Conservation (phyloP, 2,888 invertebrate species). For the Meiosimyza platycephala region DNA sequence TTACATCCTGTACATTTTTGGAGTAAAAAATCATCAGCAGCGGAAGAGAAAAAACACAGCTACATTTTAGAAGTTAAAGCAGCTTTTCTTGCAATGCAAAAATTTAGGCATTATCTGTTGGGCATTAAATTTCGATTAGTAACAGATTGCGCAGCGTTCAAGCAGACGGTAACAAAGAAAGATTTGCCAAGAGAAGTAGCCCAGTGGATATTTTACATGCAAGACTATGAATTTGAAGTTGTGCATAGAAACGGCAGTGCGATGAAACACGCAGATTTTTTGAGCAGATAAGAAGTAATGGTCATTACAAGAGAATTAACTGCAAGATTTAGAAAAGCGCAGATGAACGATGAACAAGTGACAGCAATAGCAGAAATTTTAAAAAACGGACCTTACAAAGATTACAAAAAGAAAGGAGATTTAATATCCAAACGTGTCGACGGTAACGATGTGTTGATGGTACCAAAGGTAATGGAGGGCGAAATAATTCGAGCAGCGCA, state of each 20-base stretch:
- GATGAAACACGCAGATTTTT: constrained; percentile 18
- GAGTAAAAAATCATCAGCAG: constrained; percentile 13
- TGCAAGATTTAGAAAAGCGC: too few species aligned
- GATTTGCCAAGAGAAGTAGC: constrained; percentile 8
- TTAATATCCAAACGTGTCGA: neutral
- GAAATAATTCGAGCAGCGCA: constrained; percentile 12
- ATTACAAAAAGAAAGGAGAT: neutral
- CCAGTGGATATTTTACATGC: constrained; percentile 15
- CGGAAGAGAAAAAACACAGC: constrained; percentile 13
- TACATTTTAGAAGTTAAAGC: constrained; percentile 12
- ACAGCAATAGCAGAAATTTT: neutral
- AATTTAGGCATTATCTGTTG: constrained; percentile 8
- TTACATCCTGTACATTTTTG: constrained; percentile 6
- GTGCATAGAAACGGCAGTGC: neutral
- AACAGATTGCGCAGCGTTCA: constrained; percentile 16
- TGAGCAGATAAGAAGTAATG: constrained; percentile 10
- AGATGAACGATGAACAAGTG: neutral
- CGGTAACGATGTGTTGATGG: neutral
- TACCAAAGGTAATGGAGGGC: neutral
- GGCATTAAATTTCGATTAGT: constrained; percentile 3
- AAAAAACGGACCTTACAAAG: neutral
- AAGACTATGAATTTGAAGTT: constrained; percentile 3
- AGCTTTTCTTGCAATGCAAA: constrained; percentile 9
- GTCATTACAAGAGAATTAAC: neutral
- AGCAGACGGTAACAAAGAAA: constrained; percentile 5